These are phyloP conservation scores for Ondatra zibethicus DNA, from an alignment of 2,113 vertebrate genomes.

Conservation along the genomic window DNA sequence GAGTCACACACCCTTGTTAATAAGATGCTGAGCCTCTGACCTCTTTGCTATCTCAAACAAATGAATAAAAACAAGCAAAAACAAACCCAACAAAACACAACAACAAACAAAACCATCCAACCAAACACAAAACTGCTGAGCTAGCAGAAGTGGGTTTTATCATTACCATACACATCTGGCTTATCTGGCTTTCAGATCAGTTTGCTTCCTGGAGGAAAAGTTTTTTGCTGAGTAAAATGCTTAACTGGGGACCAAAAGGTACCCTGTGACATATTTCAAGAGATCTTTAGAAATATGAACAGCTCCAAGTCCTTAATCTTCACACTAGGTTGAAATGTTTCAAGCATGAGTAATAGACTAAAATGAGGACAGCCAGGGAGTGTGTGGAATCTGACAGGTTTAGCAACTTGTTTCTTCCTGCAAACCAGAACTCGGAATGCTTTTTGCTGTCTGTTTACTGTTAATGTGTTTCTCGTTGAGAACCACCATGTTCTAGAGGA, in stretches of 20 bases:
- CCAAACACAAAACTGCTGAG: background rate
- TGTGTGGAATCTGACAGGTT: slow-evolving; percentile 58
- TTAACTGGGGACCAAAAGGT: background rate
- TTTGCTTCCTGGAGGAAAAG: slow-evolving; percentile 23
- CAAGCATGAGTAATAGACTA: slow-evolving; percentile 59
- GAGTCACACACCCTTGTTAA: background rate
- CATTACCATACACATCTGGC: background rate
- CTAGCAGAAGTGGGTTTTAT: slow-evolving; percentile 8
- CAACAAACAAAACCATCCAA: background rate
- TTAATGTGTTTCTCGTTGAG: background rate
- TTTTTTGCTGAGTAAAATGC: slow-evolving; percentile 38
- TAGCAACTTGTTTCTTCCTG: slow-evolving; percentile 52
- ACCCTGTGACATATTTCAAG: slow-evolving; percentile 7
- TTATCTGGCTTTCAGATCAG: background rate
- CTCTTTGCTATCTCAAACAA: background rate
- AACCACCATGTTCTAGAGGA: slow-evolving; percentile 29
- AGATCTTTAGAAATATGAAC: slow-evolving; percentile 49
- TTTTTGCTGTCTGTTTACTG: slow-evolving; percentile 48
- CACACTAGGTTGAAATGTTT: slow-evolving; percentile 29
- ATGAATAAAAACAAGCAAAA: background rate
- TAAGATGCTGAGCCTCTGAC: background rate
- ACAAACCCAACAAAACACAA: background rate
- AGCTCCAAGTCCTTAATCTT: background rate
- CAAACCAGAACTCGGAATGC: slow-evolving; percentile 46
- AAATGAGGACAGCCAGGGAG: slow-evolving; percentile 56